Evolutionary conservation across 2,113 vertebrate species (phyloP).

Genomic region (Pygoscelis adeliae): DNA sequence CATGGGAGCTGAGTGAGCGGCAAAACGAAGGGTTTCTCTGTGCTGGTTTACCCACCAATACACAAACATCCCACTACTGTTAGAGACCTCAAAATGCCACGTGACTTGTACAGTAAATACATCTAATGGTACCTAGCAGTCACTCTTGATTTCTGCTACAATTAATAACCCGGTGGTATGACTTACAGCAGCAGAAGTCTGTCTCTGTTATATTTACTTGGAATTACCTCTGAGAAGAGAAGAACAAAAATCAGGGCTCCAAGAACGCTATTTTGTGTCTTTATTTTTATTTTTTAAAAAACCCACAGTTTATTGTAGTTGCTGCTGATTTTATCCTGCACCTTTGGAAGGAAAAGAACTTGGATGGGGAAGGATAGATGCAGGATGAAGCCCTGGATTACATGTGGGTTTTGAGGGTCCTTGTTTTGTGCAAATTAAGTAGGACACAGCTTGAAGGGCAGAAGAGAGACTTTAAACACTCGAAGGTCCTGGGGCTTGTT

Average conservation of each 20-base stretch:
- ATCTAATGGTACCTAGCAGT: neutral
- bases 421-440: neutral
- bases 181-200: neutral
- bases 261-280: accelerated
- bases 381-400: neutral
- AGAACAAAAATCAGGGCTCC: neutral
- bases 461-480: neutral
- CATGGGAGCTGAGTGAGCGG: accelerated
- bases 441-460: neutral
- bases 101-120: neutral
- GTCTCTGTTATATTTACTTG: neutral
- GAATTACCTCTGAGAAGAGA: neutral
- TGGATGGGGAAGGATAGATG: neutral
- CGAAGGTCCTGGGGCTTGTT: neutral
- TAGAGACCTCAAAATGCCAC: neutral
- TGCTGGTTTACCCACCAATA: neutral
- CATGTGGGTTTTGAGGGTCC: neutral
- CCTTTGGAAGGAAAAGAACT: neutral
- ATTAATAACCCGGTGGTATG: neutral
- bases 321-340: neutral
- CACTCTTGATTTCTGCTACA: neutral
- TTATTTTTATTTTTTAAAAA: neutral
- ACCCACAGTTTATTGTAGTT: neutral
- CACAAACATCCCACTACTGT: accelerated
- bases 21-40: neutral